Evolutionary conservation across 1,140 invertebrate genomes (phyloP), one percentile per base, ranked within the genome.

Genomic region (Oryctes rhinoceros): DNA sequence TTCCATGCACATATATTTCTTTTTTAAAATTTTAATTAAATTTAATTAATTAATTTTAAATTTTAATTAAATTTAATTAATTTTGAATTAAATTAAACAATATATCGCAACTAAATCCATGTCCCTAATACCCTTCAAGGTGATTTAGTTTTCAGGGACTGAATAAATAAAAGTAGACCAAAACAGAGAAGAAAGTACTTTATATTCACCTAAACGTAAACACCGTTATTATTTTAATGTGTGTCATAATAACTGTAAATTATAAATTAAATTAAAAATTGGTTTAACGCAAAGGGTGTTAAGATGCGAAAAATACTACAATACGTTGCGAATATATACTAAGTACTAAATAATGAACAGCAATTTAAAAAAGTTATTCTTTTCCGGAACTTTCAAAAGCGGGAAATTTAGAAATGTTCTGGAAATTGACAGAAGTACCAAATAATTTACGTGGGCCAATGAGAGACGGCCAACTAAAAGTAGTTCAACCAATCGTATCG

Each of bases 371-470:
- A 74, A 15, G 5, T 74, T 15, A 7, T 13, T 15, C 13, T 6
- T 74, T 18, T 76, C 74, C 24, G n/a, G 39, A 76, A 76, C 75
- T 76, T 47, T 76, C 47, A 76, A n/a, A 48, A 47, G 47, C 47
- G 75, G 39, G 47, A 78, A 78, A 48, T 59, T 78, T 53, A 30
- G 18, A 78, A 59, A 78, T 5, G 15, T 59, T 78, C 77, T 53
- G 49, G 77, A 78, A 78, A 78, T 47, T 48, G 13, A 37, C 67
- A 74, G 30, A 11, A 74, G 30, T 74, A 37, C 35, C 75, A 20
- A 76, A 47, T 24, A 48, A 37, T 24, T 75, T 78, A 90, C 90
- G 90, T 91, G 90, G 89, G 88, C 90, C 90, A 91, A 91, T 91
- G 65, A 81, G 13, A 76, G 74, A 15, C 13, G 80, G 89, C 88